Evolutionary conservation across 2,888 invertebrate species (phyloP).

Genomic region (Sinotaia quadrata): DNA sequence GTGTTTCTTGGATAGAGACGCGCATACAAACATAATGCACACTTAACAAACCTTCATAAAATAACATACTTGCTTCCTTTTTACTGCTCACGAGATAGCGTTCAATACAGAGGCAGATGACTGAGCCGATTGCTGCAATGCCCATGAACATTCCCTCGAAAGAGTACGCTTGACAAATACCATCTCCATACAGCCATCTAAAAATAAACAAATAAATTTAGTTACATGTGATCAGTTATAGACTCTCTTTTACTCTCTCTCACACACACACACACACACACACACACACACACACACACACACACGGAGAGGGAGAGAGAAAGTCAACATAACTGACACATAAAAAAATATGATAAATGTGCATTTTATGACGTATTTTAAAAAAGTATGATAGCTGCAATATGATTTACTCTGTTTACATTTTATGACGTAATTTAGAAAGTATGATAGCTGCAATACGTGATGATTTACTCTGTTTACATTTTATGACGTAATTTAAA

Average conservation of each 20-base stretch:
- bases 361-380: too few relatives aligned
- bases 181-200: slow-evolving; percentile 66
- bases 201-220: not conserved
- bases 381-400: too few relatives aligned
- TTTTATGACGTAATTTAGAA: too few relatives aligned
- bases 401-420: too few relatives aligned
- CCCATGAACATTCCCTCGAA: slow-evolving; percentile 64
- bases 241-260: too few relatives aligned
- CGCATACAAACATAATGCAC: not conserved
- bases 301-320: slow-evolving; percentile 12
- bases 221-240: too few relatives aligned
- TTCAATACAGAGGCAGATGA: slow-evolving; percentile 57
- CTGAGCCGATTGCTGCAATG: slow-evolving; percentile 54
- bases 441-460: too few relatives aligned
- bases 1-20: not conserved
- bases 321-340: too few relatives aligned
- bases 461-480: too few relatives aligned
- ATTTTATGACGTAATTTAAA: too few relatives aligned
- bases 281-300: slow-evolving; percentile 15
- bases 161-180: slow-evolving; percentile 62
- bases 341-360: too few relatives aligned
- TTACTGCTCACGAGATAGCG: slow-evolving; percentile 47
- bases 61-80: slow-evolving; percentile 44
- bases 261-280: slow-evolving; percentile 18
- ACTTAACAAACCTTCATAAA: not conserved